These are phyloP conservation scores for Nematostella vectensis DNA, from an alignment of 92 coral and sea anemone species.

Conservation along the genomic window DNA sequence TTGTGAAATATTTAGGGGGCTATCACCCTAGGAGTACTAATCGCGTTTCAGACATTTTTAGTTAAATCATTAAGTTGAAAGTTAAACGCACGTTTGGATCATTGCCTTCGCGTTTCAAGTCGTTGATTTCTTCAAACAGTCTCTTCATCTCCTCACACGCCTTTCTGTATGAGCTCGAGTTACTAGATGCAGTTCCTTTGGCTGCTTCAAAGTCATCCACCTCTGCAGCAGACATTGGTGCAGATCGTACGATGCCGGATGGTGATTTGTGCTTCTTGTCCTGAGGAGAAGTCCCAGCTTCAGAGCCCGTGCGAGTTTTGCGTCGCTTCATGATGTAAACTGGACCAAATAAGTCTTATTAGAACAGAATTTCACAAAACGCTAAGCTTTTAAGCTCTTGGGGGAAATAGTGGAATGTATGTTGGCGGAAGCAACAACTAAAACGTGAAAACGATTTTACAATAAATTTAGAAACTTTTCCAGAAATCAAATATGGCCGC, in stretches of 20 bases:
- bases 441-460: too few species aligned
- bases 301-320: conserved; percentile 65
- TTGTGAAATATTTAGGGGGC: too few species aligned
- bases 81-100: conserved; percentile 34
- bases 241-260: conserved; percentile 24
- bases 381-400: background rate
- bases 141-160: conserved; percentile 76
- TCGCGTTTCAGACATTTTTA: too few species aligned
- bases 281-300: conserved; percentile 65
- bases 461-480: background rate
- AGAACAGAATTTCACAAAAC: background rate
- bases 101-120: conserved; percentile 50
- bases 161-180: conserved; percentile 61
- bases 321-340: conserved; percentile 56
- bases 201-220: conserved; percentile 64
- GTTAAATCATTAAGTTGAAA: too few species aligned
- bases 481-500: conserved; percentile 10
- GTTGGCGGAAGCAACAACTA: too few species aligned
- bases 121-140: conserved; percentile 73
- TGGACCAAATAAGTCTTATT: background rate
- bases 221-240: conserved; percentile 28
- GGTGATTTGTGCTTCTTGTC: conserved; percentile 65
- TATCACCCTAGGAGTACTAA: too few species aligned
- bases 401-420: too few species aligned
- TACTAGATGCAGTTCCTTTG: conserved; percentile 57